Evolutionary conservation across 2,113 vertebrate genomes (phyloP).

Genomic region (Chionis minor): DNA sequence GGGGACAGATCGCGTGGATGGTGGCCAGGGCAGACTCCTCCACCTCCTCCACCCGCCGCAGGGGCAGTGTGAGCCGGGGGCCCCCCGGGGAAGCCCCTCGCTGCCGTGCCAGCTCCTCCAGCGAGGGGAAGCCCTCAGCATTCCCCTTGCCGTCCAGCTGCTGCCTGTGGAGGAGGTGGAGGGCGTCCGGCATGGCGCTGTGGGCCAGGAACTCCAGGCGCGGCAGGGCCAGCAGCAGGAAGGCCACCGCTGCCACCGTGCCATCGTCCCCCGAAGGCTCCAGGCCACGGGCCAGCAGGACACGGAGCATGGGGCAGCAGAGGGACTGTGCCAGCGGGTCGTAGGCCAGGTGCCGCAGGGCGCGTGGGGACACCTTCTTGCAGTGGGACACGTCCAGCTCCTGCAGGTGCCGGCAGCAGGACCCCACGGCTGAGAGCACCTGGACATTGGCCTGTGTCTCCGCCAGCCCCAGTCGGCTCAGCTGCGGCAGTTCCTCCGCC

Average conservation of each 20-base stretch:
- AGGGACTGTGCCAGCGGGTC: background rate
- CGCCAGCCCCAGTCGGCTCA: constrained; percentile 33
- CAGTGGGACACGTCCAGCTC: constrained; percentile 62
- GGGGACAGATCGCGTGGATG: background rate
- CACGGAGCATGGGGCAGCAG: background rate
- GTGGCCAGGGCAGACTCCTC: background rate
- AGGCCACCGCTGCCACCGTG: background rate
- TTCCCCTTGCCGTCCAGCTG: rapidly evolving
- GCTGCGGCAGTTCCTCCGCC: constrained; percentile 2
- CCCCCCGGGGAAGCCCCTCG: rapidly evolving
- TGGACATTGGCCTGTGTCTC: constrained; percentile 36
- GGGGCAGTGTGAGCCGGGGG: background rate
- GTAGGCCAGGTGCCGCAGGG: constrained; percentile 47
- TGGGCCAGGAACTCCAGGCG: constrained; percentile 20
- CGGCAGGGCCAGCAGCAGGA: constrained; percentile 60
- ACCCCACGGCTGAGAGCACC: constrained; percentile 51
- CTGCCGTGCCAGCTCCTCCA: background rate
- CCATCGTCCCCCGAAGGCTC: rapidly evolving
- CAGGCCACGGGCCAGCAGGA: background rate
- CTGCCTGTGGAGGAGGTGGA: background rate
- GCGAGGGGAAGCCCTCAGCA: background rate
- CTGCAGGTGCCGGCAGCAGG: background rate
- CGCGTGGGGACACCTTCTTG: background rate
- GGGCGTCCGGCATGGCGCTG: rapidly evolving
- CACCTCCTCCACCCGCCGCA: constrained; percentile 42